Percentiles rank a stretch among this genome's conserved stretches.
phyloP scores from a whole-genome alignment of 2,113 vertebrate genomes.

The Hippocampus mohnikei region DNA sequence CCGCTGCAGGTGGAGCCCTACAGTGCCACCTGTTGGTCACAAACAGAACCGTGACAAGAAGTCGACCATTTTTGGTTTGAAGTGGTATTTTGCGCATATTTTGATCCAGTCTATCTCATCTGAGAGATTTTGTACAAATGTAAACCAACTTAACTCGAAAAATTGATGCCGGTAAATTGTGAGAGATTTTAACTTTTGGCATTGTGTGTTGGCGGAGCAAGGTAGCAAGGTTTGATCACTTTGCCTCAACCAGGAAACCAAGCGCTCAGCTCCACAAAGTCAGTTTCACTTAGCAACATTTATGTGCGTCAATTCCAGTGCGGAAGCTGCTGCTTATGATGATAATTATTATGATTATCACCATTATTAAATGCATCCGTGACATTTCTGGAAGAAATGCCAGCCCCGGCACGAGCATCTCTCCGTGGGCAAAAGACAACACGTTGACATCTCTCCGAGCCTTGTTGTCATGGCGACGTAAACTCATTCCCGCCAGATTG shows the following conservation, averaged over 20 bases:
- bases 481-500: constrained; percentile 7
- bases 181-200: too few relatives aligned
- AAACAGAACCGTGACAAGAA: too few relatives aligned
- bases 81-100: too few relatives aligned
- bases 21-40: too few relatives aligned
- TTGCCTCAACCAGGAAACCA: background rate
- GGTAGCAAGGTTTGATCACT: too few relatives aligned
- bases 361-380: constrained; percentile 31
- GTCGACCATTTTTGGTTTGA: too few relatives aligned
- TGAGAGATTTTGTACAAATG: too few relatives aligned
- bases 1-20: too few relatives aligned
- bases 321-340: background rate
- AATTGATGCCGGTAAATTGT: too few relatives aligned
- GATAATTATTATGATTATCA: background rate
- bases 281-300: background rate
- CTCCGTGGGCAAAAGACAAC: constrained; percentile 40
- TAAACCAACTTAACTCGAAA: too few relatives aligned
- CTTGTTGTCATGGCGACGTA: constrained; percentile 62
- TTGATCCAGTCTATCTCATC: too few relatives aligned
- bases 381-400: constrained; percentile 60
- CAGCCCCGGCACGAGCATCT: constrained; percentile 30
- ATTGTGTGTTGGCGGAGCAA: too few relatives aligned
- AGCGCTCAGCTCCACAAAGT: background rate
- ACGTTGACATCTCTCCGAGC: constrained; percentile 38
- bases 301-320: background rate